A percentile compares a stretch with the other conserved stretches of the same genome.
Evolutionary conservation across 2,113 vertebrate species (phyloP).

Genomic region (Indicator indicator): DNA sequence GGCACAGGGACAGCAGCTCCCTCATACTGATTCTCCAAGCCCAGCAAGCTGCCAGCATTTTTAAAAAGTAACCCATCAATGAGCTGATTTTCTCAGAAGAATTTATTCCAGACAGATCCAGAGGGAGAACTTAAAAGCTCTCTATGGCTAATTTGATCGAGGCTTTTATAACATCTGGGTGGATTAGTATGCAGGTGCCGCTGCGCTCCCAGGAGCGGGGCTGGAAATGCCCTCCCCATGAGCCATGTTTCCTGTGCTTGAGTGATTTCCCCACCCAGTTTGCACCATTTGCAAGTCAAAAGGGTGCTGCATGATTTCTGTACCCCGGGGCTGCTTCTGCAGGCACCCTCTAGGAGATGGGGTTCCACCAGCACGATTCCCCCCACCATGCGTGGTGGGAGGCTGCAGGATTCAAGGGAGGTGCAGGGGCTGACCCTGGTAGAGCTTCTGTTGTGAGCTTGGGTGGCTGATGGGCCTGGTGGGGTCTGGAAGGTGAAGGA

Average conservation of each 20-base stretch:
- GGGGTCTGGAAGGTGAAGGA: not conserved
- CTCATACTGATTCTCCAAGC: not conserved
- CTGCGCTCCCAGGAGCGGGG: not conserved
- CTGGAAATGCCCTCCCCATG: not conserved
- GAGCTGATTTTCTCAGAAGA: not conserved
- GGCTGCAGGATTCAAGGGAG: not conserved
- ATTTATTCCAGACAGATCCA: not conserved
- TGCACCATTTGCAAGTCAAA: accelerated
- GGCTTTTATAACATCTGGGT: not conserved
- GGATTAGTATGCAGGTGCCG: not conserved
- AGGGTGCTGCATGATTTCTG: not conserved
- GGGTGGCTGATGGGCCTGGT: accelerated
- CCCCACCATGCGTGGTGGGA: not conserved
- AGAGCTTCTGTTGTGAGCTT: accelerated
- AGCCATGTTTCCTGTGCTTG: accelerated
- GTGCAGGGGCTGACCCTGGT: not conserved
- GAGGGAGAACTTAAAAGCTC: conserved; percentile 15
- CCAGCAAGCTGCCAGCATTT: not conserved
- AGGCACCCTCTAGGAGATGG: not conserved
- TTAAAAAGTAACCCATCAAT: not conserved
- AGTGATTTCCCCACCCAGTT: not conserved
- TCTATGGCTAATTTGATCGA: not conserved
- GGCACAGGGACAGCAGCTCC: not conserved
- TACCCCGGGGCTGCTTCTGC: not conserved
- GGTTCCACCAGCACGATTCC: accelerated